Percentiles rank a stretch among this genome's conserved stretches.
phyloP scores from a whole-genome alignment of 2,113 vertebrate genomes.

The Dasyprocta punctata region DNA sequence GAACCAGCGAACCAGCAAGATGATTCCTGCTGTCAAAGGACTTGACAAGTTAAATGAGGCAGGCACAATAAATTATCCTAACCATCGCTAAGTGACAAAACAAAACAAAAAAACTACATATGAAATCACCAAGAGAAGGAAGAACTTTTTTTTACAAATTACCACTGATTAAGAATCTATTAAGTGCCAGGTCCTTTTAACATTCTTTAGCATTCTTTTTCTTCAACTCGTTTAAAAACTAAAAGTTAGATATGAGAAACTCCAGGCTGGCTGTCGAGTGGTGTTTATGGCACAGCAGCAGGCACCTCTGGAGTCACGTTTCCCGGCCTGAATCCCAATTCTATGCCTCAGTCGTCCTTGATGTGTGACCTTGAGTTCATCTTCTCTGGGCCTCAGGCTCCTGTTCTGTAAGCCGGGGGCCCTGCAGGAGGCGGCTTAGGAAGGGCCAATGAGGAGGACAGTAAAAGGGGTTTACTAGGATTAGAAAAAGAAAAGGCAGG shows the following conservation, averaged over 20 bases:
- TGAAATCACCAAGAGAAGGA: not conserved
- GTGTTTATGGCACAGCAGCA: no score
- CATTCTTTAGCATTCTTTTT: not conserved
- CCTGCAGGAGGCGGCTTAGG: not conserved
- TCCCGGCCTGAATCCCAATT: not conserved
- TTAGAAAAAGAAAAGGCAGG: not conserved
- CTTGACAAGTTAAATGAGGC: not conserved
- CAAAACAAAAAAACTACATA: not conserved
- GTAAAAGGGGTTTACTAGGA: not conserved
- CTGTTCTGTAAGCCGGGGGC: not conserved
- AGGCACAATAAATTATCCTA: not conserved
- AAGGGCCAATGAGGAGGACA: not conserved
- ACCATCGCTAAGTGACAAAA: not conserved
- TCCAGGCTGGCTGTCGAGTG: not conserved
- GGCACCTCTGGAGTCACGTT: not conserved
- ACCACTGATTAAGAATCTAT: not conserved
- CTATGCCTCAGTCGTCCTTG: not conserved
- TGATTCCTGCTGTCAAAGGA: not conserved
- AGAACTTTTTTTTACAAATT: not conserved
- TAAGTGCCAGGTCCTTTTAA: not conserved
- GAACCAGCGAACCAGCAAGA: not conserved
- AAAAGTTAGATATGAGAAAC: not conserved
- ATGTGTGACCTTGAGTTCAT: rapidly evolving
- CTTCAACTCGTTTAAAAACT: not conserved
- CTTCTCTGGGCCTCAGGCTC: not conserved